Percentiles rank a stretch among this genome's conserved stretches.
Conservation (phyloP, 1,140 invertebrate genomes). For the Dinoponera quadriceps region DNA sequence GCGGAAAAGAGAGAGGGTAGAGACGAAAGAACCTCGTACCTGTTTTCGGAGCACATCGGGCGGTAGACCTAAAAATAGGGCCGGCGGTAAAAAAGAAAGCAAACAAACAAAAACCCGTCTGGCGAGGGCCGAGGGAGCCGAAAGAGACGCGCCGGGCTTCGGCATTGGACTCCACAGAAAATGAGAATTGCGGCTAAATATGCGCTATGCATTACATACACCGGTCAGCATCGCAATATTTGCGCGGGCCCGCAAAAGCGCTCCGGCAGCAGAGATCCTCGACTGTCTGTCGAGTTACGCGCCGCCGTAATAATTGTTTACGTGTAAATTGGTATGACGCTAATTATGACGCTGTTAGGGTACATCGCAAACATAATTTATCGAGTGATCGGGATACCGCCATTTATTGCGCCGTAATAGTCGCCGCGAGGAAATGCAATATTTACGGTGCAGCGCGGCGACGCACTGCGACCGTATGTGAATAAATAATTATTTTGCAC, state of each 20-base stretch:
- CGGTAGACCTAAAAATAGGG: constrained; percentile 66
- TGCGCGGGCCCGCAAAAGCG: neutral
- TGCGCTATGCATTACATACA: constrained; percentile 2
- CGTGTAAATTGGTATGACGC: constrained; percentile 30
- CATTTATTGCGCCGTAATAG: constrained; percentile 18
- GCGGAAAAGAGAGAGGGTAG: neutral
- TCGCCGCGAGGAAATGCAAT: constrained; percentile 5
- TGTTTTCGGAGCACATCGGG: constrained; percentile 35
- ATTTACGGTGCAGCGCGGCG: neutral
- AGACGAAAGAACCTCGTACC: neutral
- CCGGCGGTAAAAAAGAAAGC: constrained; percentile 52
- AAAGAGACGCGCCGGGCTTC: neutral
- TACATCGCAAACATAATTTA: constrained; percentile 43
- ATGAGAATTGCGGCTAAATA: constrained; percentile 25
- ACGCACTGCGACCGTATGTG: neutral
- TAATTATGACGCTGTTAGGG: constrained; percentile 32
- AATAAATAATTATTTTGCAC: constrained; percentile 30
- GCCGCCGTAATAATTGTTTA: constrained; percentile 23
- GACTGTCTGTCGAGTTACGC: neutral
- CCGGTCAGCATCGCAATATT: neutral
- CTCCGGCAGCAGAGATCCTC: no score
- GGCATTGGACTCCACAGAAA: constrained; percentile 45
- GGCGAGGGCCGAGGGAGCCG: neutral
- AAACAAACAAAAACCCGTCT: constrained; percentile 66
- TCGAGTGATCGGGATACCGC: neutral